Evolutionary conservation across 2,888 invertebrate species (phyloP), one percentile per base, ranked within the genome.

Genomic region (Trileptium ribeirensis): DNA sequence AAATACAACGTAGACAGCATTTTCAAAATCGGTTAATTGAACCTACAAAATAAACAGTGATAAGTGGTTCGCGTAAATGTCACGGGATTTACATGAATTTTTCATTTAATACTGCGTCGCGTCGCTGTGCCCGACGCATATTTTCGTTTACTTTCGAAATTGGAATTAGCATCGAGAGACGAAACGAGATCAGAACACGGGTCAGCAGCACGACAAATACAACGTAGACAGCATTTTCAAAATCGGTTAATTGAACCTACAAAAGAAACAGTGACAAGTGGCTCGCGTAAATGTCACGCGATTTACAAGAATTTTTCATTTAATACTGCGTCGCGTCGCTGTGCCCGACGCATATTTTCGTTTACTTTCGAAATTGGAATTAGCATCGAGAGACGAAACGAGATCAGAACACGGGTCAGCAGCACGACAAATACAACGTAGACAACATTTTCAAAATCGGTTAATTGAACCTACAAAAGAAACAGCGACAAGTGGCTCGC

Each of bases 371-470:
- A 97, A 85, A 99, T 97, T 24, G 99, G 99, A 90, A 98, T 95
- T 79, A 99, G 92, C 88, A 99, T 94, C 90, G 97, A 95, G 83
- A 99, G 92, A 86, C 95, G 93, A 90, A 96, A 99, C 36, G 97
- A 95, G 74, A 99, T 92, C 87, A 99, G 97, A 84, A 97, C 98
- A 84, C 87, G 81, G 0, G 99, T 99, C 83, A 99, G 92, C 77
- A 99, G 91, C 31, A 99, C 98, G 24, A 99, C 94, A 89, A 99
- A 99, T 89, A 97, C 96, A 33, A 97, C 97, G 87, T 96, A 94
- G 1, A 99, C 99, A 0, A 99, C 98, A 91, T 99, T 99, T 91
- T 99, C 99, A 90, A 99, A 99, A 91, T 99, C 98, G 0, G 99
- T 98, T 85, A 99, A 92, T 90, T 99, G 99, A 33, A 96, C 94